Conservation (phyloP, 2,113 vertebrate species). For the Ciconia maguari region DNA sequence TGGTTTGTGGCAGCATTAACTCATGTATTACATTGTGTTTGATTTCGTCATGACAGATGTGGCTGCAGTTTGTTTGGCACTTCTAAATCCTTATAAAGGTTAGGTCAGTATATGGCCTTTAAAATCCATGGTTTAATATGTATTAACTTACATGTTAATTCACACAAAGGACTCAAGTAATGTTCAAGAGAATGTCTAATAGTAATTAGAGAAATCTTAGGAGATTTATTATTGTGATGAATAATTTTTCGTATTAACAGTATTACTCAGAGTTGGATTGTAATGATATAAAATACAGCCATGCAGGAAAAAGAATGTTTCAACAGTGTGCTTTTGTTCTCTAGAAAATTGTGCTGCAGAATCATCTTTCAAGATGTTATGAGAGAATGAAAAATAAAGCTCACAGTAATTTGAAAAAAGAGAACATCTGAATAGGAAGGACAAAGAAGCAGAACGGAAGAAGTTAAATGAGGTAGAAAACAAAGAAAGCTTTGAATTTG, state of each 20-base stretch:
- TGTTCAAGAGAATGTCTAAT: not conserved
- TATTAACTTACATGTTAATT: not conserved
- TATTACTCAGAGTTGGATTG: not conserved
- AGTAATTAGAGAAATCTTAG: not conserved
- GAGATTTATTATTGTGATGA: not conserved
- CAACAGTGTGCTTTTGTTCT: slow-evolving; percentile 28
- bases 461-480: not conserved
- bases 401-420: not conserved
- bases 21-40: not conserved
- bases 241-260: not conserved
- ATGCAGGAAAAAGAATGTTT: not conserved
- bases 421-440: not conserved
- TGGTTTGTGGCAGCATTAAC: not conserved
- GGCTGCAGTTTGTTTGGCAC: not conserved
- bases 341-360: not conserved
- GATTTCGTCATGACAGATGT: not conserved
- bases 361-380: slow-evolving; percentile 24
- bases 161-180: not conserved
- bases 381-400: not conserved
- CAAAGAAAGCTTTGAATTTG: slow-evolving; percentile 13
- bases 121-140: not conserved
- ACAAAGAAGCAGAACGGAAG: not conserved
- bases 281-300: not conserved
- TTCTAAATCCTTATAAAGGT: not conserved
- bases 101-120: not conserved